These are phyloP conservation scores for Anorthoa munda DNA, from an alignment of 2,888 invertebrate species.

Conservation along the genomic window DNA sequence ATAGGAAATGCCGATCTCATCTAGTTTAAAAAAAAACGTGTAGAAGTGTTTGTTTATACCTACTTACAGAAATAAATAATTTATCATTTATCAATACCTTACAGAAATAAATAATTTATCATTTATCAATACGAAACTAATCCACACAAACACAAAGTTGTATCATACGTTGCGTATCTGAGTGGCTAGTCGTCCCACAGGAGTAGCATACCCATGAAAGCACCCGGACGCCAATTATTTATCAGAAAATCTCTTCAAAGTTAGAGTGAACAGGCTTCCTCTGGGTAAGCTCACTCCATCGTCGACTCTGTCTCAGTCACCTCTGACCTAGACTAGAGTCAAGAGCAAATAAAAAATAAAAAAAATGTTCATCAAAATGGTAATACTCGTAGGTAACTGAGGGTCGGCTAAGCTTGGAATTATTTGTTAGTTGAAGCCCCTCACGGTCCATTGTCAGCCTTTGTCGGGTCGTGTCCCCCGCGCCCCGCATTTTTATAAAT, in stretches of 20 bases:
- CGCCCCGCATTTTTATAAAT: constrained; percentile 20
- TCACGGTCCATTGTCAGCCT: constrained; percentile 17
- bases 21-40: too few species aligned
- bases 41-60: too few species aligned
- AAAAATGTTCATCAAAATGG: constrained; percentile 31
- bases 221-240: constrained; percentile 32
- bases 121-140: not conserved
- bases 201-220: constrained; percentile 14
- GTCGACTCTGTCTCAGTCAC: too few species aligned
- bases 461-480: constrained; percentile 12
- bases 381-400: constrained; percentile 34
- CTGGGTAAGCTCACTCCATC: too few species aligned
- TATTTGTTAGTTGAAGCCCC: constrained; percentile 27
- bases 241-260: too few species aligned
- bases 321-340: too few species aligned
- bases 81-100: not conserved
- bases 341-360: too few species aligned
- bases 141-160: constrained; percentile 6
- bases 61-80: too few species aligned
- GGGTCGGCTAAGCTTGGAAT: constrained; percentile 27
- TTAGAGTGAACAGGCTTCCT: too few species aligned
- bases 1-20: too few species aligned
- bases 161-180: not conserved
- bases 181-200: not conserved
- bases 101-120: too few species aligned